Conservation (phyloP, 2,888 invertebrate species). For the Andrena hattorfiana region DNA sequence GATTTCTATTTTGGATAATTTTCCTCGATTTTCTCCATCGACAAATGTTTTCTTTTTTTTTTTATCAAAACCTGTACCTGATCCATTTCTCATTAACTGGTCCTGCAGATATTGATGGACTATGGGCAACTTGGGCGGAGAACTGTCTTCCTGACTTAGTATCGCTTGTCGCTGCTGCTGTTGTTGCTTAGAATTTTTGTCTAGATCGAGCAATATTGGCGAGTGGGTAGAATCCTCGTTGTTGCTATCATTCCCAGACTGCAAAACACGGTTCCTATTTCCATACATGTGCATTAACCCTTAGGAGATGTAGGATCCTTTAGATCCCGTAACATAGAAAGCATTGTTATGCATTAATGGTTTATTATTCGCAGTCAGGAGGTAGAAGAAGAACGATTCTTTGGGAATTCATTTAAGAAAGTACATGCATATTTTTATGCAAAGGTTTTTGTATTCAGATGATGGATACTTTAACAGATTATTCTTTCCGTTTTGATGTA, state of each 20-base stretch:
- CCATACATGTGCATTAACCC: not conserved
- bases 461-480: too few species aligned
- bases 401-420: too few species aligned
- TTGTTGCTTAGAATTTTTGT: constrained; percentile 82
- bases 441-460: too few species aligned
- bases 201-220: constrained; percentile 82
- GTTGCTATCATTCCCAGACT: constrained; percentile 81
- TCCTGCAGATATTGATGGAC: constrained; percentile 64
- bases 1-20: too few species aligned
- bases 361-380: too few species aligned
- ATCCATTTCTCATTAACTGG: constrained; percentile 52
- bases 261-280: constrained; percentile 28
- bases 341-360: too few species aligned
- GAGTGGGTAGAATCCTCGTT: constrained; percentile 78
- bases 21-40: too few species aligned
- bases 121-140: constrained; percentile 24
- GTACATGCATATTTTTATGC: too few species aligned
- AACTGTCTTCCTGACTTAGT: constrained; percentile 47
- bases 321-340: too few species aligned
- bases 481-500: too few species aligned
- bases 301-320: not conserved
- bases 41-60: not conserved
- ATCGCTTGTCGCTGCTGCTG: constrained; percentile 63
- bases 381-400: too few species aligned
- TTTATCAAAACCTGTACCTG: constrained; percentile 39